Conservation (phyloP, 2,113 vertebrate genomes). For the human region GRCh38 chr2:36259001-36259500, state of each 20-base stretch:
- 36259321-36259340: neutral
- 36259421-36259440: neutral
- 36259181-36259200: neutral
- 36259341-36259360: neutral
- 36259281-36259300: neutral
- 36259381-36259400: neutral
- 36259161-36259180: neutral
- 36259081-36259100: neutral
- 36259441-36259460: neutral
- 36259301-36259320: neutral
- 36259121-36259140: neutral
- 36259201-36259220: neutral
- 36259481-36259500: neutral
- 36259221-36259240: neutral
- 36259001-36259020: neutral
- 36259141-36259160: neutral
- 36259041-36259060: neutral
- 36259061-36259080: slow-evolving; percentile 2
- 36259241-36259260: neutral
- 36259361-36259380: neutral
- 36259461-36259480: neutral
- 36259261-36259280: slow-evolving; percentile 4
- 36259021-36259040: neutral
- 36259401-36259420: neutral
- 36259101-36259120: neutral